Base-by-base conservation (phyloP, 2,113 vertebrate species). In the Gymnarchus niloticus region DNA sequence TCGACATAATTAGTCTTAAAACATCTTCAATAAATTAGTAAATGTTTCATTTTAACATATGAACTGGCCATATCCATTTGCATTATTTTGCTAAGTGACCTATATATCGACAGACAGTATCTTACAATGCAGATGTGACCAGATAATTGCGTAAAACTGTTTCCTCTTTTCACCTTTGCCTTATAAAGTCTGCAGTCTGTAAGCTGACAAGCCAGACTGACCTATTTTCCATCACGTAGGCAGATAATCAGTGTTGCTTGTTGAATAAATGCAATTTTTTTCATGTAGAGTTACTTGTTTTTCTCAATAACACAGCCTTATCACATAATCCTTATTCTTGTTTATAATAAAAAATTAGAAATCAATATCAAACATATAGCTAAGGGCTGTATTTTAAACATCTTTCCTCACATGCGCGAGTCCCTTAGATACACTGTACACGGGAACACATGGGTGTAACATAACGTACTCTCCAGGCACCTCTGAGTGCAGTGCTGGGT, bases 171-270 rank as follows among this genome's bases (percentile, higher is more conserved):
- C 28, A 28, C 0, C 65, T 41, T 73, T 17, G 65, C 33, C 33
- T 41, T 73, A 37, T 73, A 73, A 37, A 73, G 65, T 73, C 65
- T 73, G 65, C 12, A 73, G 33, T 37, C 65, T 41, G 65, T 73
- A 73, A 73, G 65, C 5, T 73, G 65, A 73, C 41, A n/a, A 73
- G 65, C 33, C 14, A 73, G 65, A 33, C 33, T 73, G 65, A 73
- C 65, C 65, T 73, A 73, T 73, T 73, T 73, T 73, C 65, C 65
- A 41, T 41, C 65, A 73, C 65, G 65, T 73, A 6, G 65, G 65
- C 28, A 73, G 33, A n/a, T 17, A 73, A 41, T 37, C 65, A 73
- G 65, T 19, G 3, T 37, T 33, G 61, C 61, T 69, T n/a, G 28
- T 33, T 37, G 65, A 33, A 73, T 41, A 73, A 73, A 73, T 73